Percentiles rank a stretch among this genome's conserved stretches.
phyloP scores from a whole-genome alignment of 2,113 vertebrate genomes.

The Anoplopoma fimbria region DNA sequence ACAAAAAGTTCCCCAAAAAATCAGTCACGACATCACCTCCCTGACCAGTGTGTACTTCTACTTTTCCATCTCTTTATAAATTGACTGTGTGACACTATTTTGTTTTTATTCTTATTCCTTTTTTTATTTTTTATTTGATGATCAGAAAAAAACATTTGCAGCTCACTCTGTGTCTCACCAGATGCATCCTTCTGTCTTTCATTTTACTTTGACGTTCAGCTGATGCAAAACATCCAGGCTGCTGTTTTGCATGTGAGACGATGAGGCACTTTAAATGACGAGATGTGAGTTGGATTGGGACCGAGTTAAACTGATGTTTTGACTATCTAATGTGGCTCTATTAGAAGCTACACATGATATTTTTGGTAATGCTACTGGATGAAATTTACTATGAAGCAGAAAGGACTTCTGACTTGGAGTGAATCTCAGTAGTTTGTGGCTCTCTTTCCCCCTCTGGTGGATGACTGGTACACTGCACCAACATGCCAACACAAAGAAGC shows the following conservation, averaged over 20 bases:
- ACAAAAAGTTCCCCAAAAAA: conserved; percentile 15
- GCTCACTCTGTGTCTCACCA: background rate
- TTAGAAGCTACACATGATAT: conserved; percentile 10
- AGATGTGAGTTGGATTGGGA: conserved; percentile 36
- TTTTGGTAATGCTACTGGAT: background rate
- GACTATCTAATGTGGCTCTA: conserved; percentile 10
- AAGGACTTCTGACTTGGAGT: background rate
- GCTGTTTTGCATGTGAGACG: conserved; percentile 69
- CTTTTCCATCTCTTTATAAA: background rate
- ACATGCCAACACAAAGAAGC: conserved; percentile 18
- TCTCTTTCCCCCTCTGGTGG: conserved; percentile 73
- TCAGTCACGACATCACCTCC: conserved; percentile 8
- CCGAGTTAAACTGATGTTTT: background rate
- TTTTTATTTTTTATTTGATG: background rate
- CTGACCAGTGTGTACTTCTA: conserved; percentile 23
- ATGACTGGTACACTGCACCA: conserved; percentile 50
- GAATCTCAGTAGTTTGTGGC: background rate
- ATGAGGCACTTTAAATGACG: conserved; percentile 44
- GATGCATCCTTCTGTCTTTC: conserved; percentile 21
- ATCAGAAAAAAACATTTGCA: background rate
- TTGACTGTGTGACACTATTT: background rate
- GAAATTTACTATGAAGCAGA: background rate
- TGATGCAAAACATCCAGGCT: conserved; percentile 63
- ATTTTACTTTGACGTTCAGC: conserved; percentile 47
- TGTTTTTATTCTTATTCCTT: background rate